These are phyloP conservation scores for Semnornis frantzii DNA, from an alignment of 2,113 vertebrate genomes.

Conservation along the genomic window DNA sequence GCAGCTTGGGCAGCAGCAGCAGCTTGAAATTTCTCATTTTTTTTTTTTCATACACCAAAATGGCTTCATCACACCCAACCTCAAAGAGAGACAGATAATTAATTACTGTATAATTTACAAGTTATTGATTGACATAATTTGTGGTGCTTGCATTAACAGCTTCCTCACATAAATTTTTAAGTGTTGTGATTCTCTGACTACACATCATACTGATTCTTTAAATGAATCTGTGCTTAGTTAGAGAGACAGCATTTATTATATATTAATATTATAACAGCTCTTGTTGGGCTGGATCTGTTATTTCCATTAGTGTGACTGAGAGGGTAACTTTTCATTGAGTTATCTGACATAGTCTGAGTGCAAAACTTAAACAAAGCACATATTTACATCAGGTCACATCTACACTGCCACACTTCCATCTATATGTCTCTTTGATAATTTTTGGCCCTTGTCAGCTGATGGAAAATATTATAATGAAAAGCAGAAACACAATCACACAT, in stretches of 20 bases:
- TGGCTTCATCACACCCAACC: not conserved
- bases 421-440: not conserved
- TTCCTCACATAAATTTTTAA: constrained; percentile 25
- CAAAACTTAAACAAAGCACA: not conserved
- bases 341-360: not conserved
- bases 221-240: not conserved
- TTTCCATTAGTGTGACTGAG: not conserved
- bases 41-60: not conserved
- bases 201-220: constrained; percentile 8
- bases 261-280: not conserved
- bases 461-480: not conserved
- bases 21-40: not conserved
- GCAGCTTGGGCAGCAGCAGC: not conserved
- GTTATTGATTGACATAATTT: constrained; percentile 18
- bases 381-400: not conserved
- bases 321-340: not conserved
- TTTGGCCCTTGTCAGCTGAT: not conserved
- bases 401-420: not conserved
- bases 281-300: not conserved
- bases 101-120: constrained; percentile 32
- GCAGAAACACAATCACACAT: not conserved
- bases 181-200: constrained; percentile 14
- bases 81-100: constrained; percentile 2
- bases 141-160: not conserved
- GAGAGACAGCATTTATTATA: not conserved